Evolutionary conservation across 2,797 vertebrate genomes (phyloP).

Genomic region (Urophycis tenuis): DNA sequence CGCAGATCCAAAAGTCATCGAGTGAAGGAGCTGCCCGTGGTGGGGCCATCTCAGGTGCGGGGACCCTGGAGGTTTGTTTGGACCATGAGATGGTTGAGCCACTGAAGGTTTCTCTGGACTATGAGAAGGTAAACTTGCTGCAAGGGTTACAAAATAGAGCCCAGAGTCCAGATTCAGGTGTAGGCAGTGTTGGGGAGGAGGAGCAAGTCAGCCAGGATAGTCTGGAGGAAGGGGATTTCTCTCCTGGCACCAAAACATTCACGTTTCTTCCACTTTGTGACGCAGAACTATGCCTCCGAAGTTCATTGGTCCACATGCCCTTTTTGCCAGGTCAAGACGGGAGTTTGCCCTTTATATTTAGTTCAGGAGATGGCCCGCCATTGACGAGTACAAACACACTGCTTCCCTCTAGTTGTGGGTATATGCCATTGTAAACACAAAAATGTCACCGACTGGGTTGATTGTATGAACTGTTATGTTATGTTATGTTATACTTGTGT

Average conservation of each 20-base stretch:
- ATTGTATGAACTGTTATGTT: too few species aligned
- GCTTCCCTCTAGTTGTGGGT: constrained; percentile 54
- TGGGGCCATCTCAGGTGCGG: constrained; percentile 11
- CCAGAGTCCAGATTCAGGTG: constrained; percentile 49
- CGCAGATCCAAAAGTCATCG: constrained; percentile 15
- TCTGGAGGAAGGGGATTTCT: constrained; percentile 13
- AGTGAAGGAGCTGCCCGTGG: constrained; percentile 2
- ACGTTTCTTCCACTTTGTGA: constrained; percentile 6
- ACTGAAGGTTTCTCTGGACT: constrained; percentile 15
- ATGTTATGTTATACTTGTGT: too few species aligned
- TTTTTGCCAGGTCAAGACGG: neutral
- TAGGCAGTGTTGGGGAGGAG: constrained; percentile 17
- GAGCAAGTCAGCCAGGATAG: constrained; percentile 50
- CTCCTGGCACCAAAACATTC: constrained; percentile 27
- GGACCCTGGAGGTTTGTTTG: constrained; percentile 40
- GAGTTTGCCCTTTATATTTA: neutral
- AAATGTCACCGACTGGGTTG: too few species aligned
- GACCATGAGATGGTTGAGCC: constrained; percentile 40
- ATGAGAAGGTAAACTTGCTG: constrained; percentile 13
- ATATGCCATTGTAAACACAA: constrained; percentile 34
- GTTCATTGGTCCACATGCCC: neutral
- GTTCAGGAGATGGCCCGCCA: neutral
- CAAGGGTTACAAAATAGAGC: constrained; percentile 9
- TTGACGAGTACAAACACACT: constrained; percentile 23
- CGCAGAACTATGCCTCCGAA: neutral